Conservation (phyloP, 1,140 invertebrate species). For the Ceratosolen fusciceps region DNA sequence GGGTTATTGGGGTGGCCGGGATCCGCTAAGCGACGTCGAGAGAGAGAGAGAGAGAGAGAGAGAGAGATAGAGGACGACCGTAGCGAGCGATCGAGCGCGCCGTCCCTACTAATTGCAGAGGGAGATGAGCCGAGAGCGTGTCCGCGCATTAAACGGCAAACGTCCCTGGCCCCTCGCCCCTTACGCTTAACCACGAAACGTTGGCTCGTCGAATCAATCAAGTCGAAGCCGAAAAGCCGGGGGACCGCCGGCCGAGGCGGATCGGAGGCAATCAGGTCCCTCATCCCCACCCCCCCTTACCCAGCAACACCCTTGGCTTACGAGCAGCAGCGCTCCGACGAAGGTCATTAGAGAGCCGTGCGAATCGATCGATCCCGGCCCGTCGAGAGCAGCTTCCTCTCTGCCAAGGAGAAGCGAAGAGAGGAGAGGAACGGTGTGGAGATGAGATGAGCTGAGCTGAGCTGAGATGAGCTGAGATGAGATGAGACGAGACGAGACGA, state of each 20-base stretch:
- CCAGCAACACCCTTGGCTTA: neutral
- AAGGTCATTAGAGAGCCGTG: slow-evolving; percentile 44
- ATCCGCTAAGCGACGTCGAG: neutral
- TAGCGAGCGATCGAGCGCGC: neutral
- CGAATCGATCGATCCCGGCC: slow-evolving; percentile 38
- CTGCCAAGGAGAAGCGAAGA: neutral
- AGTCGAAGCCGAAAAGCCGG: neutral
- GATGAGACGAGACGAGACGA: no score
- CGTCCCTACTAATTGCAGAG: neutral
- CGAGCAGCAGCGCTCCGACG: neutral
- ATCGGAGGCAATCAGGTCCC: neutral
- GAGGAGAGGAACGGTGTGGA: neutral
- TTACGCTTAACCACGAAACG: neutral
- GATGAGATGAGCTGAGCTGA: no score
- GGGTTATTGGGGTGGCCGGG: no score
- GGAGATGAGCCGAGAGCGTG: neutral
- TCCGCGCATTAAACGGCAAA: no score
- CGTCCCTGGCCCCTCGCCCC: neutral
- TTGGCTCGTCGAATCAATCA: slow-evolving; percentile 6
- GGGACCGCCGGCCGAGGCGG: neutral
- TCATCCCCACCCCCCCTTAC: neutral
- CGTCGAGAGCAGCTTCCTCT: neutral
- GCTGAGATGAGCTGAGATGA: no score
- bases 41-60: no score
- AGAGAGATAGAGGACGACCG: neutral